Evolutionary conservation across 2,888 invertebrate genomes (phyloP), one percentile per base, ranked within the genome.

Genomic region (Tiliacea aurago): DNA sequence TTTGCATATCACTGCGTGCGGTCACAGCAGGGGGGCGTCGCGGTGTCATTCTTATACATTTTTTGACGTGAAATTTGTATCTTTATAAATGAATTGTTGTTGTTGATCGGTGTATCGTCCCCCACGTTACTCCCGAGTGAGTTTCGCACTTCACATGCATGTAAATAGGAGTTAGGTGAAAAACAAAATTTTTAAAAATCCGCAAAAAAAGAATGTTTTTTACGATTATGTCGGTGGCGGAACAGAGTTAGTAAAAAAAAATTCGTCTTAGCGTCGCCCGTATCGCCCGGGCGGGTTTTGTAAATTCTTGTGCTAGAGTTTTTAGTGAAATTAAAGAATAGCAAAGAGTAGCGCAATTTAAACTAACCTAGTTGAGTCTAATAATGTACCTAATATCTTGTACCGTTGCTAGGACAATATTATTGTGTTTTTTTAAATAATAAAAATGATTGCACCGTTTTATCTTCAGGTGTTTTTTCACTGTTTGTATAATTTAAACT

Each of bases 291-390:
- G 84, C 86, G 88, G 88, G 89, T 87, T 90, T 86, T 91, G 92
- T 92, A 92, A 92, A 91, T 91, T 92, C 87, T 91, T 89, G 91
- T 91, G 92, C 92, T 94, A 94, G 94, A 85, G 87, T 89, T 90
- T 91, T 92, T 94, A 95, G 94, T 93, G 90, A 95, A 95, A 95
- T 95, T 95, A 93, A 88, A 84, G 84, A 81, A 94, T 95, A 95
- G 95, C 93, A 90, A 92, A 93, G 91, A 93, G 95, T 96, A 96
- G 95, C 91, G 93, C 94, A 95, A 95, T 95, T 96, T 92, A 94
- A 80, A 86, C 78, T 94, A 91, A 94, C 91, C 93, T 96, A 95
- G 95, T 94, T 95, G 93, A 94, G 92, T 94, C 94, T 93, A 90
- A 92, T 92, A 93, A 92, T 93, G 93, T 94, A 94, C 92, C 93